Evolutionary conservation across 2,888 invertebrate species (phyloP), one percentile per base, ranked within the genome.

Genomic region (Ochropleura leucogaster): DNA sequence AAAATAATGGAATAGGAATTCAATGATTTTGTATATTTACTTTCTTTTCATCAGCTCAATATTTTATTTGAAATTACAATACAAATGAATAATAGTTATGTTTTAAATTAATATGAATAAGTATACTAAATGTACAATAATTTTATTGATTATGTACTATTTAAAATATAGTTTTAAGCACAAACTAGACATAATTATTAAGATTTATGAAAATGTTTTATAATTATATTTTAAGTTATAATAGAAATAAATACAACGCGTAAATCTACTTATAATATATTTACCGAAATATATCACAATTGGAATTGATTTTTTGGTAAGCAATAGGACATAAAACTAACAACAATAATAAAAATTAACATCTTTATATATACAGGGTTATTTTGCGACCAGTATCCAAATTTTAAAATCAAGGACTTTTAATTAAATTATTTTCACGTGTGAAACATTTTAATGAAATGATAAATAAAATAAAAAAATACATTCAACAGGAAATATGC

Each of bases 21-120:
- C 59, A 74, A 74, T 73, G 20, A 66, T 30, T 20, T 20, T 20
- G 14, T 70, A 8, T 74, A 51, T 62, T 46, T 18, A 16, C 49
- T 59, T 42, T 4, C 20, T 63, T 51, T 47, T 66, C 30, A 18
- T 18, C 10, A 10, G 7, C 4, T 44, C 8, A 0, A 53, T 0
- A 16, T 10, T 74, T 60, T 47, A 75, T 75, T 75, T 42, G 3
- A 5, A 53, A 68, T 68, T 12, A 62, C 53, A 47, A 53, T 68
- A 68, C 51, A 68, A 44, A 59, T n/a, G 12, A 18, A 71, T 14
- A 68, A 5, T 46, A 20, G 16, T 55, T 18, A 20, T 20, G 40
- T 16, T 63, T 0, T 14, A 72, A 6, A n/a, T 46, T 62, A 40
- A 18, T 12, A 18, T n/a, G 0, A 40, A 7, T 12, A n/a, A n/a